Percentiles rank a stretch among this genome's conserved stretches.
Conservation (phyloP, 2,888 invertebrate genomes). For the Caprella mutica region DNA sequence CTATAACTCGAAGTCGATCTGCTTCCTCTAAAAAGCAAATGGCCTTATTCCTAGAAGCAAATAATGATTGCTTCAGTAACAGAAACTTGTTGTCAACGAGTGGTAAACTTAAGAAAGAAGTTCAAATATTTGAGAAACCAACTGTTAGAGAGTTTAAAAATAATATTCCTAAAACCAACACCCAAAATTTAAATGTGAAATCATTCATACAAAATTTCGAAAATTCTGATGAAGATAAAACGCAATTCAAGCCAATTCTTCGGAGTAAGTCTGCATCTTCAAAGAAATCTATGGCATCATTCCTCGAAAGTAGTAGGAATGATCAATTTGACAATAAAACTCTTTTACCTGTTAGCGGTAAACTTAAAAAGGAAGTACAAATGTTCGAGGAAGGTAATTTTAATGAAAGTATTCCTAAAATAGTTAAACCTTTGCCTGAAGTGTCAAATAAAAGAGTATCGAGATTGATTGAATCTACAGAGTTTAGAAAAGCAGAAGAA, state of each 20-base stretch:
- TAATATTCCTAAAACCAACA: neutral
- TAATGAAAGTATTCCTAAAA: neutral
- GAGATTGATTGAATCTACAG: no score
- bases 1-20: neutral
- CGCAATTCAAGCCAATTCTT: neutral
- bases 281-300: constrained; percentile 8
- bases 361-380: constrained; percentile 19
- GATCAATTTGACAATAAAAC: neutral
- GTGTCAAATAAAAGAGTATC: no score
- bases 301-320: neutral
- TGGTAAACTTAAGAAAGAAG: constrained; percentile 19
- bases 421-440: no score
- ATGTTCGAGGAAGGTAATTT: constrained; percentile 15
- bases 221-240: neutral
- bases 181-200: neutral
- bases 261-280: constrained; percentile 9
- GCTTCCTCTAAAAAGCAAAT: constrained; percentile 10
- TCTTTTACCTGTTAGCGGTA: neutral
- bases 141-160: neutral
- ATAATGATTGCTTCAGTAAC: neutral
- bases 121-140: constrained; percentile 23
- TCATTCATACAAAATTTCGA: neutral
- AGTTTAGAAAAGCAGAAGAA: no score
- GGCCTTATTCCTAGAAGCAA: neutral
- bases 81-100: neutral